Percentiles rank a stretch among this genome's conserved stretches.
Conservation (phyloP, 2,888 invertebrate species). For the Tanypteryx hageni region DNA sequence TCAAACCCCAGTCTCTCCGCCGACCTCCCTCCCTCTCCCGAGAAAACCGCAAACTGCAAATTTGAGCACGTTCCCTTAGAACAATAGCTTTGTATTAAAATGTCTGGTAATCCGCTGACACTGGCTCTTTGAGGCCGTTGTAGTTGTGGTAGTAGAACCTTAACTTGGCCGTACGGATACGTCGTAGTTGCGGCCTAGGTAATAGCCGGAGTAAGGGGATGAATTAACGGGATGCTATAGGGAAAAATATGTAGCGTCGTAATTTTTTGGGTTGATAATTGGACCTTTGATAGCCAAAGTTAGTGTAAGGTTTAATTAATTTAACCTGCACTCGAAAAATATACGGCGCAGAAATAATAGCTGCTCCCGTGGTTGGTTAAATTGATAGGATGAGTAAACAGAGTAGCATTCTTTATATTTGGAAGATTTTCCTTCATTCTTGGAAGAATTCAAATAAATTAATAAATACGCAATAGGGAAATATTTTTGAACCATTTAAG, state of each 20-base stretch:
- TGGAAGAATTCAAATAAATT: too few species aligned
- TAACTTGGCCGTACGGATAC: neutral
- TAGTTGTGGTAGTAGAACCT: neutral
- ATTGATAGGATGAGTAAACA: too few species aligned
- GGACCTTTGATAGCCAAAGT: neutral
- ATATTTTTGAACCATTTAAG: too few species aligned
- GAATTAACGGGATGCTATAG: too few species aligned
- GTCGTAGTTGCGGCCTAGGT: neutral
- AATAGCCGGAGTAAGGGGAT: neutral
- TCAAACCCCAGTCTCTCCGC: neutral
- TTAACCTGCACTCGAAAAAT: neutral
- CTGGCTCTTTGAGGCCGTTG: neutral
- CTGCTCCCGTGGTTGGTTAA: too few species aligned
- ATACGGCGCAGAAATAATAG: neutral
- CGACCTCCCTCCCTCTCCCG: neutral
- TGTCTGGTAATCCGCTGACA: conserved; percentile 15
- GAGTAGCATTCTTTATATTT: too few species aligned
- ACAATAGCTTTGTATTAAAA: neutral
- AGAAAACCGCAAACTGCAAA: conserved; percentile 52
- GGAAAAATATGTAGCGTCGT: neutral
- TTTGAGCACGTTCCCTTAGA: conserved; percentile 22
- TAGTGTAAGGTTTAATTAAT: neutral
- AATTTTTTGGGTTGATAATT: neutral
- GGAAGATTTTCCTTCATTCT: too few species aligned
- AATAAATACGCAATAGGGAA: too few species aligned